phyloP scores from a whole-genome alignment of 2,888 invertebrate genomes.

The Rhagonycha lutea region DNA sequence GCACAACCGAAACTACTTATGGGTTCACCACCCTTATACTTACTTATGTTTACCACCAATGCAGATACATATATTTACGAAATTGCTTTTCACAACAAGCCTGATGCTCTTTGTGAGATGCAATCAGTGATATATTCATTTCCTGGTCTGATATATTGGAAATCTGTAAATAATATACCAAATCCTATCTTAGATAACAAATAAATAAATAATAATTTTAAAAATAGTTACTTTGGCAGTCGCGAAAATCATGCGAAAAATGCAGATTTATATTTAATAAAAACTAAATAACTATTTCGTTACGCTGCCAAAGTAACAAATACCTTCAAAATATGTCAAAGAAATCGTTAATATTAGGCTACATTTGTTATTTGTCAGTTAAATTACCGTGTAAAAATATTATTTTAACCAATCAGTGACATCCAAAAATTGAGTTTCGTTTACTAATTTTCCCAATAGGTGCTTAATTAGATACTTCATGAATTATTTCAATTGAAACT shows the following conservation, averaged over 20 bases:
- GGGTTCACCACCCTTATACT: neutral
- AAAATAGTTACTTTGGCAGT: neutral
- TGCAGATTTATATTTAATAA: neutral
- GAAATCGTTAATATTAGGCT: neutral
- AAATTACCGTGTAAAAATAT: neutral
- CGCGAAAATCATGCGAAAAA: neutral
- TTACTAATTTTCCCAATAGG: neutral
- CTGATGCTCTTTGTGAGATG: conserved; percentile 16
- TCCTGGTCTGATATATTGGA: conserved; percentile 7
- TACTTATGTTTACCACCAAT: conserved; percentile 7
- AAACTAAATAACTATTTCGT: neutral
- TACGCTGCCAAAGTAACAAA: neutral
- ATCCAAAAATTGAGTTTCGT: neutral
- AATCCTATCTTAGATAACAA: conserved; percentile 3
- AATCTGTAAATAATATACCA: conserved; percentile 1
- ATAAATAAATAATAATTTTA: neutral
- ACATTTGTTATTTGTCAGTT: neutral
- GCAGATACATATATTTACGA: conserved; percentile 14
- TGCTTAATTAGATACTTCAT: neutral
- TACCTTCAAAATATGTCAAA: conserved; percentile 1
- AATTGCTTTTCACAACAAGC: conserved; percentile 23
- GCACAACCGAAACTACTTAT: conserved; percentile 10
- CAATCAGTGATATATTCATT: conserved; percentile 17
- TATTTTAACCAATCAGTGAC: neutral
- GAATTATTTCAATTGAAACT: neutral